These are phyloP conservation scores for Melozone crissalis DNA, from an alignment of 2,113 vertebrate genomes.

Conservation along the genomic window DNA sequence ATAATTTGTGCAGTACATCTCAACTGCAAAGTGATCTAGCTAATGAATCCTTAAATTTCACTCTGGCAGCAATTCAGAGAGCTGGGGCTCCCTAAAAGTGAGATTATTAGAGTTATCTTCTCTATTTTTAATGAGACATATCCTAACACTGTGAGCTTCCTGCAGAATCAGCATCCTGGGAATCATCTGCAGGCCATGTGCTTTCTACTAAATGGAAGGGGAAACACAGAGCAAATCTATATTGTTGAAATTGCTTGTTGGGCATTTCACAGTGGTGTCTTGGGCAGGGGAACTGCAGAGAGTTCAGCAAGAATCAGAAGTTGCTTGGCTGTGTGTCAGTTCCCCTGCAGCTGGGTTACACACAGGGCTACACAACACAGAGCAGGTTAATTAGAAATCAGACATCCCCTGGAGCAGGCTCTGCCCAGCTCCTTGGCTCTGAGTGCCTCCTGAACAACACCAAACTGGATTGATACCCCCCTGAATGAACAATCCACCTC, in stretches of 20 bases:
- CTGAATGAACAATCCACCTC: accelerated
- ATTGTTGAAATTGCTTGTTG: not conserved
- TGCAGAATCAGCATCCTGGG: not conserved
- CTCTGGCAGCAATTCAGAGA: not conserved
- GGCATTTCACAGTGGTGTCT: not conserved
- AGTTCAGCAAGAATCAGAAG: not conserved
- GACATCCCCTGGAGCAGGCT: not conserved
- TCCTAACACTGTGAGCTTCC: not conserved
- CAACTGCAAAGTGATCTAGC: not conserved
- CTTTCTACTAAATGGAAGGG: not conserved
- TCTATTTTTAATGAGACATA: slow-evolving; percentile 27
- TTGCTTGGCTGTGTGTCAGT: not conserved
- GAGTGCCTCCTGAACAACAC: not conserved
- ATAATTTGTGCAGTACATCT: not conserved
- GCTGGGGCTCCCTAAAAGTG: not conserved
- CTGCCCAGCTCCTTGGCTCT: not conserved
- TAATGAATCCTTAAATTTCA: not conserved
- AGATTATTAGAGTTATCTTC: not conserved
- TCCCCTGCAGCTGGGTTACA: not conserved
- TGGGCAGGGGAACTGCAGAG: not conserved
- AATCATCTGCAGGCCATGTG: not conserved
- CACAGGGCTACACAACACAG: not conserved
- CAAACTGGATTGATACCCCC: not conserved
- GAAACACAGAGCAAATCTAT: not conserved
- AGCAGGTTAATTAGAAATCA: not conserved